Base-by-base conservation (phyloP, 1,140 invertebrate species). In the Nebria ingens region DNA sequence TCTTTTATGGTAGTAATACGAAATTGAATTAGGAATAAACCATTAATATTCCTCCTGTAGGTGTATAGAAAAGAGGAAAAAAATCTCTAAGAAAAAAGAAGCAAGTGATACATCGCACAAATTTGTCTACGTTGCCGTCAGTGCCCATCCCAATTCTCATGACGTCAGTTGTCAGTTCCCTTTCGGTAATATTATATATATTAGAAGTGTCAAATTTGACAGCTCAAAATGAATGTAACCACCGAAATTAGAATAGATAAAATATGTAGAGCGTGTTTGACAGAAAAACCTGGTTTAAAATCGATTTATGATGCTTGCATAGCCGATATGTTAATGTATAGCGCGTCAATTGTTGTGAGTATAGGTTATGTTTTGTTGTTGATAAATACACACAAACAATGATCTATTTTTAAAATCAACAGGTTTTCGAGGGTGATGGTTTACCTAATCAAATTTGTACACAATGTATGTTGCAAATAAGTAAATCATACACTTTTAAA, bases 401-500 rank as follows among this genome's bases (percentile, higher is more conserved):
- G n/a, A 34, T 6, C 25, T 34, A 34, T 34, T 34, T 34, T 34
- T 34, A n/a, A 34, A 34, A 34, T 34, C 15, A 12, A 45, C 40
- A 45, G 40, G 17, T 45, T 11, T 45, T 45, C 17, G 15, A 45
- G 3, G 40, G 40, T 12, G 40, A 45, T 45, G 40, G 40, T 17
- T 45, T 45, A 17, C 40, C 40, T 12, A 45, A 17, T 17, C 15
- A 45, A 4, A 45, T 45, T 45, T 45, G 40, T 45, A 45, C 9
- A 4, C 40, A 45, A 45, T 45, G 40, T 17, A 45, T 45, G 40
- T 45, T 45, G 17, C 40, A 45, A 45, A 45, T 45, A 12, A 45
- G 40, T 45, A 45, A 45, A 45, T 45, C 40, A 12, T 45, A 45
- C 15, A 45, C 40, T 12, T 45, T 45, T 45, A 45, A 45, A 17